Evolutionary conservation across 2,113 vertebrate genomes (phyloP).

Genomic region (Girardinichthys multiradiatus): DNA sequence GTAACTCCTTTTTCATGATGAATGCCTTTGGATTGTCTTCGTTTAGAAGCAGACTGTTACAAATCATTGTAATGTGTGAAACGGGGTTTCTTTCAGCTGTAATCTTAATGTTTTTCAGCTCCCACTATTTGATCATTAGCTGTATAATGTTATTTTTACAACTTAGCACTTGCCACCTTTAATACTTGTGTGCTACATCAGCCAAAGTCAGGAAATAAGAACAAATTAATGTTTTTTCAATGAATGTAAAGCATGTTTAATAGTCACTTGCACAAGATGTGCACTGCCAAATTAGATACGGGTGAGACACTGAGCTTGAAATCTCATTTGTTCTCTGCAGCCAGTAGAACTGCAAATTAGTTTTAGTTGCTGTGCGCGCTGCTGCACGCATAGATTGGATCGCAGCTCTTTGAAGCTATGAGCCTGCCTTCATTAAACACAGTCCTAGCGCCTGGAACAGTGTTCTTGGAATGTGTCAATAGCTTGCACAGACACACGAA

Average conservation of each 20-base stretch:
- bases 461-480: constrained; percentile 82
- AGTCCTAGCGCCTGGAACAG: constrained; percentile 82
- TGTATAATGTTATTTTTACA: constrained; percentile 48
- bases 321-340: constrained; percentile 46
- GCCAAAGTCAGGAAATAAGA: constrained; percentile 15
- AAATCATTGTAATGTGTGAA: constrained; percentile 52
- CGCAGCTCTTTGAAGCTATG: constrained; percentile 85
- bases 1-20: constrained; percentile 14
- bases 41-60: constrained; percentile 34
- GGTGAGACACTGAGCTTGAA: constrained; percentile 76
- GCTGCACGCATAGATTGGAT: constrained; percentile 61
- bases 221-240: constrained; percentile 18
- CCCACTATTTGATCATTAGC: constrained; percentile 50
- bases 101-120: constrained; percentile 43
- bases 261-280: constrained; percentile 18
- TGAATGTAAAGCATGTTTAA: constrained; percentile 13
- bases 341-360: constrained; percentile 38
- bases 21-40: constrained; percentile 34
- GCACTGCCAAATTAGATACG: constrained; percentile 74
- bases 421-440: constrained; percentile 88
- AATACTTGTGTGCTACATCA: constrained; percentile 34
- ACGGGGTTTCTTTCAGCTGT: constrained; percentile 30
- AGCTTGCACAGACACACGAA: constrained; percentile 48
- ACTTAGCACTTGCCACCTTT: constrained; percentile 50
- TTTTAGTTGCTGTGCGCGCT: constrained; percentile 28